Percentiles rank a stretch among this genome's conserved stretches.
Conservation (phyloP, 1,140 invertebrate genomes). For the Potamilus streckersoni region DNA sequence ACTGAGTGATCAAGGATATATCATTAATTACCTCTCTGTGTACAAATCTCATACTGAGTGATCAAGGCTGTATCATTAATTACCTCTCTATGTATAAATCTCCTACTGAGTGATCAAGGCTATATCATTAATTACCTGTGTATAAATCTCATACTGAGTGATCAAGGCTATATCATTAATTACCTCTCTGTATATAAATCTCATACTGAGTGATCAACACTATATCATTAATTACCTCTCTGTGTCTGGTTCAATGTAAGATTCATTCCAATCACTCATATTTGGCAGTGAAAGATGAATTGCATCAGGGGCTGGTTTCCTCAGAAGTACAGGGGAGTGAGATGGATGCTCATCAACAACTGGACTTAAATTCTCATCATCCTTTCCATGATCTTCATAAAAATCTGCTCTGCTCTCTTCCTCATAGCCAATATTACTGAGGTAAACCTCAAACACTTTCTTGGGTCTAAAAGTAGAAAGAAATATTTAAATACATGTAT, state of each 20-base stretch:
- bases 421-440: constrained; percentile 18
- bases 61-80: too few relatives aligned
- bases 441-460: constrained; percentile 24
- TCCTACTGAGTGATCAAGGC: too few relatives aligned
- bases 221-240: not conserved
- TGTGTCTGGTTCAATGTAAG: not conserved
- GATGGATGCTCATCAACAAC: not conserved
- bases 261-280: too few relatives aligned
- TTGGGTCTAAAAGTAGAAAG: constrained; percentile 15
- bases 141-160: too few relatives aligned
- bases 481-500: not conserved
- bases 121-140: too few relatives aligned
- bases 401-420: not conserved
- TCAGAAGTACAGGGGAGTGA: not conserved
- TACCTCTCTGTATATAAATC: too few relatives aligned
- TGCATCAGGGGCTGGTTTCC: not conserved
- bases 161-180: too few relatives aligned
- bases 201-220: too few relatives aligned
- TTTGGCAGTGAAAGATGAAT: not conserved
- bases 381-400: constrained; percentile 7
- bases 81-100: too few relatives aligned
- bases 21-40: too few relatives aligned
- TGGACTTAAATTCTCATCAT: constrained; percentile 4
- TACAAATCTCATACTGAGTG: too few relatives aligned
- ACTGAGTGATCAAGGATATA: too few relatives aligned